Percentiles rank a stretch among this genome's conserved stretches.
Evolutionary conservation across 2,797 vertebrate species (phyloP).

Genomic region (Clarias pachynema): DNA sequence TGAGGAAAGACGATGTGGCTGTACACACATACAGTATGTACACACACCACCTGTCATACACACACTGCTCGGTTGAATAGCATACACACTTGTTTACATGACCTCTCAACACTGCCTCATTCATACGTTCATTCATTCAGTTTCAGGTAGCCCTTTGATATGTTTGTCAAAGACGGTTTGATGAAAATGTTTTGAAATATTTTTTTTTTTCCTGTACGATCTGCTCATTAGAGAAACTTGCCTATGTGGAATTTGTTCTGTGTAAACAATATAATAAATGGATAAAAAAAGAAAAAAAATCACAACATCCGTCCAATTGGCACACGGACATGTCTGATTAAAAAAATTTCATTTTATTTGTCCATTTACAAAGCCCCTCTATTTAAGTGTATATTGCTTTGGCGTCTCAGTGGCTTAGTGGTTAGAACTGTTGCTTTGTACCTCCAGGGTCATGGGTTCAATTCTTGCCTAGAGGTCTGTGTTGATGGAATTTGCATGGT

Average conservation of each 20-base stretch:
- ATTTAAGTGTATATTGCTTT: neutral
- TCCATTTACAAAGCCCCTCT: neutral
- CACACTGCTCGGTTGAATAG: slow-evolving; percentile 29
- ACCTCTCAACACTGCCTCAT: neutral
- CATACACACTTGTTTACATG: slow-evolving; percentile 49
- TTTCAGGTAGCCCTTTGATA: neutral
- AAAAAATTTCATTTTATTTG: neutral
- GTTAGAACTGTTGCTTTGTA: too few relatives aligned
- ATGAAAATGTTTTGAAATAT: neutral
- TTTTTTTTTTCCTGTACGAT: neutral
- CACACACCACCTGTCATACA: slow-evolving; percentile 50
- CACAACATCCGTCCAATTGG: neutral
- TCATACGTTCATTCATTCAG: neutral
- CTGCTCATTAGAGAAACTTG: neutral
- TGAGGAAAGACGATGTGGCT: slow-evolving; percentile 51
- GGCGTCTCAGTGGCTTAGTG: too few relatives aligned
- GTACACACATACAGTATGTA: slow-evolving; percentile 44
- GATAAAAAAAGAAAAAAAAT: neutral
- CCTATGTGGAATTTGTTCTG: neutral
- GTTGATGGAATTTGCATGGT: too few relatives aligned
- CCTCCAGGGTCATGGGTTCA: too few relatives aligned
- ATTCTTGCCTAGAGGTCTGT: too few relatives aligned
- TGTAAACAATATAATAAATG: neutral
- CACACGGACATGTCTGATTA: neutral
- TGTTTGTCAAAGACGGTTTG: neutral